phyloP scores from a whole-genome alignment of 30 jellyfish, hydroid and myxozoan species.

The Aurelia sp. region DNA sequence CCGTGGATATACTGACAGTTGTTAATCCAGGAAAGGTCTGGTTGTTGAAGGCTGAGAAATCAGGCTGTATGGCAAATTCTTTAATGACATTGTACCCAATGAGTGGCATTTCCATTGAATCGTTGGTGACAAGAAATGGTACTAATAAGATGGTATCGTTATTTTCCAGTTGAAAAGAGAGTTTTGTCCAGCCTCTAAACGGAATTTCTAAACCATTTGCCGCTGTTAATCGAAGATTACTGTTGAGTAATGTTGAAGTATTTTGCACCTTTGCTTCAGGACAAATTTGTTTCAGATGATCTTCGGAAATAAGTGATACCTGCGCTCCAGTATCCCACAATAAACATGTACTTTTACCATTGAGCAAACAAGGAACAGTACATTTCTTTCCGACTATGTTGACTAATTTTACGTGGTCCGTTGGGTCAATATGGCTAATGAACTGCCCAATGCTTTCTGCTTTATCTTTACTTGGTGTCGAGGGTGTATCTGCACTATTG shows the following conservation, averaged over 20 bases:
- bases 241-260: background rate
- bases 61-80: background rate
- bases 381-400: conserved; percentile 23
- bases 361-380: conserved; percentile 12
- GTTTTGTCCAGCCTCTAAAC: conserved; percentile 10
- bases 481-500: no score
- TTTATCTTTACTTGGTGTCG: no score
- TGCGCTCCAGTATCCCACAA: conserved; percentile 29
- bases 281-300: background rate
- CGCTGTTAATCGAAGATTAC: conserved; percentile 9
- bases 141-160: background rate
- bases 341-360: background rate
- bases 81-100: conserved; percentile 29
- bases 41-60: background rate
- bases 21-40: background rate
- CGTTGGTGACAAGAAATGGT: conserved; percentile 22
- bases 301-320: conserved; percentile 31
- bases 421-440: conserved; percentile 10
- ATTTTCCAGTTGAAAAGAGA: conserved; percentile 7
- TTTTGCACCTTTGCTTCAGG: background rate
- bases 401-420: conserved; percentile 21
- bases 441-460: background rate
- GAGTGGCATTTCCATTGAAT: conserved; percentile 10
- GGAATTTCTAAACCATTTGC: conserved; percentile 12
- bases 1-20: background rate